Evolutionary conservation across 2,113 vertebrate species (phyloP).

Genomic region (Gnathonemus longibarbis): DNA sequence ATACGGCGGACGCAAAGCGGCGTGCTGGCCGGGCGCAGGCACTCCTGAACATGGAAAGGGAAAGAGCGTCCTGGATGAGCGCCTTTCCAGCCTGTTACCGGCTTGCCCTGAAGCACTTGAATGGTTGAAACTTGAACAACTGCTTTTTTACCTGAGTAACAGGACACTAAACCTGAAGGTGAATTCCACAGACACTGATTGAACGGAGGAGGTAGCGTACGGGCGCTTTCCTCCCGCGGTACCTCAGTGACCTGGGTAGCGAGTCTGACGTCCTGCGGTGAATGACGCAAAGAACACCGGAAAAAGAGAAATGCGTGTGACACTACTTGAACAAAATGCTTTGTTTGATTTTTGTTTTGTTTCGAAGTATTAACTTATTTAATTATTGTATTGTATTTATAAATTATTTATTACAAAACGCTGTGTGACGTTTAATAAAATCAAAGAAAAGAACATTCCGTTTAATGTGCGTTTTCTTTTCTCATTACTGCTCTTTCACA

Average conservation of each 20-base stretch:
- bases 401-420: slow-evolving; percentile 10
- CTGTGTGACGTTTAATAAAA: not conserved
- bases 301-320: not conserved
- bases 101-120: not conserved
- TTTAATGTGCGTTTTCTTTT: not conserved
- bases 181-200: not conserved
- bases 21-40: not conserved
- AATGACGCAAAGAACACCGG: not conserved
- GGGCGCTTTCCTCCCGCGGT: not conserved
- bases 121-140: slow-evolving; percentile 21
- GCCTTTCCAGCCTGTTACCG: not conserved
- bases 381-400: not conserved
- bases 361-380: not conserved
- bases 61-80: slow-evolving; percentile 1
- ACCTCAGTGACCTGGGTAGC: not conserved
- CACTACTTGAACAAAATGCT: slow-evolving; percentile 35
- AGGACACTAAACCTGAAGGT: slow-evolving; percentile 42
- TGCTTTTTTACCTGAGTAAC: slow-evolving; percentile 17
- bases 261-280: not conserved
- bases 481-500: not conserved
- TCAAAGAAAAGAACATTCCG: not conserved
- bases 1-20: not conserved
- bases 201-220: not conserved
- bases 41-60: not conserved
- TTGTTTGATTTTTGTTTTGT: not conserved